Percentiles rank a stretch among this genome's conserved stretches.
Conservation (phyloP, 2,797 vertebrate species). For the Malacoctenus gilli region DNA sequence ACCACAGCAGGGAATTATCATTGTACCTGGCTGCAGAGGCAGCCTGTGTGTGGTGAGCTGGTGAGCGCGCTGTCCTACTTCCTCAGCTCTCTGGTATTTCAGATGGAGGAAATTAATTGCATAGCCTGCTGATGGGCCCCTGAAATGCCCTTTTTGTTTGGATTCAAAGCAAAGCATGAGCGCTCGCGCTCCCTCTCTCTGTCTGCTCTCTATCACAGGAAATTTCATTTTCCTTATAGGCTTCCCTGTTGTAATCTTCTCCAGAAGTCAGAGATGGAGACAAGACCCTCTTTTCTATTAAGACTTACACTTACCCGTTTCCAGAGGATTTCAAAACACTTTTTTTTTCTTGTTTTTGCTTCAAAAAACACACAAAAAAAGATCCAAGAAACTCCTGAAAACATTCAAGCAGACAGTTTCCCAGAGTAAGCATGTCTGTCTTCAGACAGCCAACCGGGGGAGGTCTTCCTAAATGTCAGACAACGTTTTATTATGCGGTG, state of each 20-base stretch:
- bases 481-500: slow-evolving; percentile 31
- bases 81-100: slow-evolving; percentile 33
- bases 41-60: slow-evolving; percentile 22
- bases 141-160: slow-evolving; percentile 52
- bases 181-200: slow-evolving; percentile 10
- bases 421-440: slow-evolving; percentile 5
- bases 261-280: slow-evolving; percentile 41
- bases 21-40: slow-evolving; percentile 43
- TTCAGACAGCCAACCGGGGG: slow-evolving; percentile 9
- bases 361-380: slow-evolving; percentile 6
- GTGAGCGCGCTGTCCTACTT: slow-evolving; percentile 50
- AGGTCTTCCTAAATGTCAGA: slow-evolving; percentile 19
- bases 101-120: slow-evolving; percentile 52
- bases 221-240: slow-evolving; percentile 23
- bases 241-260: slow-evolving; percentile 25
- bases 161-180: slow-evolving; percentile 46
- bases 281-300: background rate
- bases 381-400: slow-evolving; percentile 14
- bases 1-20: slow-evolving; percentile 17
- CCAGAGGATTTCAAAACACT: slow-evolving; percentile 12
- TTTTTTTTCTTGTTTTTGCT: slow-evolving; percentile 19
- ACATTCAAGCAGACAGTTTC: background rate
- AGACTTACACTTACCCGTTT: slow-evolving; percentile 29
- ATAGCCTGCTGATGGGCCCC: slow-evolving; percentile 36
- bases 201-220: slow-evolving; percentile 22